These are phyloP conservation scores for Eupithecia subfuscata DNA, from an alignment of 2,888 invertebrate species.

Conservation along the genomic window DNA sequence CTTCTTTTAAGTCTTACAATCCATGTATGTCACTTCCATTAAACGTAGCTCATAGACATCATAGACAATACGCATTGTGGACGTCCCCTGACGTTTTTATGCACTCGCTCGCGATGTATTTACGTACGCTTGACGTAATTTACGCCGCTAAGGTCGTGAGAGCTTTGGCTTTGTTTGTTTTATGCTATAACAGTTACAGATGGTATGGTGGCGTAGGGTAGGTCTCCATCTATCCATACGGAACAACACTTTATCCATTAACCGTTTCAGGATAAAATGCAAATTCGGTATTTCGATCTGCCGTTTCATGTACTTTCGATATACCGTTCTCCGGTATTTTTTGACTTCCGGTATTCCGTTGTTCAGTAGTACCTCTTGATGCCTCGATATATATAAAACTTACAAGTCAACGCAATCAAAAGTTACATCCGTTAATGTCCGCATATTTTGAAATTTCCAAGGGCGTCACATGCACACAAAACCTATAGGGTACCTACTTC, in stretches of 20 bases:
- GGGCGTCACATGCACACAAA: no score
- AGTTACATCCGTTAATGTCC: no score
- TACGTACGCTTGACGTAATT: constrained; percentile 31
- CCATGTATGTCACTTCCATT: not conserved
- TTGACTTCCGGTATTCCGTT: no score
- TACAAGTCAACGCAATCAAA: no score
- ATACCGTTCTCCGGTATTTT: no score
- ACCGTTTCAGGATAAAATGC: not conserved
- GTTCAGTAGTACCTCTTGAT: no score
- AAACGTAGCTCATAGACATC: not conserved
- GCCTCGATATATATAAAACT: no score
- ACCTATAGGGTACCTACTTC: no score
- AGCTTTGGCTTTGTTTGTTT: constrained; percentile 12
- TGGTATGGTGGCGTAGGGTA: not conserved
- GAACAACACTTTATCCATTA: not conserved
- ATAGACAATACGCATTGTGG: constrained; percentile 60
- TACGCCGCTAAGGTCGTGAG: constrained; percentile 34
- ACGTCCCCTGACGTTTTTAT: constrained; percentile 51
- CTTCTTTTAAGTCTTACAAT: no score
- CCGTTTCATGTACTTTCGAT: no score
- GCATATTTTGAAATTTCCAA: no score
- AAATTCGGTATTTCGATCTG: no score
- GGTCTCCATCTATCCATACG: not conserved
- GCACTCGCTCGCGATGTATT: constrained; percentile 35
- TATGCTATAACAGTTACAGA: constrained; percentile 4